Evolutionary conservation across 2,113 vertebrate species (phyloP), one percentile per base, ranked within the genome.

Genomic region (Takifugu flavidus): DNA sequence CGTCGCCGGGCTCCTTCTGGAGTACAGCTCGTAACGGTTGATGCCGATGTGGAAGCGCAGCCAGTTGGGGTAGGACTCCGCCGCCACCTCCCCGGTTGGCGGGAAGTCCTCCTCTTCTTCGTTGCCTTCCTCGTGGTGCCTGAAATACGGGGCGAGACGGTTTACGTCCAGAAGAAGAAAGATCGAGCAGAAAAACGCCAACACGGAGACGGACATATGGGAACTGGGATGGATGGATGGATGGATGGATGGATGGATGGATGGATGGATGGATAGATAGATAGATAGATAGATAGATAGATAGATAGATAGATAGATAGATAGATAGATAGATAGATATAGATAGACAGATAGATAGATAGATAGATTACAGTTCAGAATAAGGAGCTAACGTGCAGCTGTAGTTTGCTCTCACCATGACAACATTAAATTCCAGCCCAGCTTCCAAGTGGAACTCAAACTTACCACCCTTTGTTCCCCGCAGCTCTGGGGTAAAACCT

Each of bases 31-130:
- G 0, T 95, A 95, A 13, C 95, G 95, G 85, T 95, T 99, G 77
- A 99, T 96, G 70, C 95, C 95, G 14, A 96, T 90, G 89, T 99
- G 97, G 89, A 99, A 98, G 67, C 94, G 95, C 60, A 99, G 88
- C 97, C 97, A 99, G 92, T 96, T 98, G 65, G 97, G 97, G 66
- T 98, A 99, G 42, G 94, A 91, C 46, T 98, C 95, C 28, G 91
- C 75, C 0, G 92, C 87, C 4, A 83, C 90, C 74, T 92, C 94
- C 42, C 91, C 92, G 0, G 92, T 94, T 44, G 95, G 94, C 15
- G 90, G 79, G 77, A 92, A 92, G 34, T 91, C 93, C 27, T 92
- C 94, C 7, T 91, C 94, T 5, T 91, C 93, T 15, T 77, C 84
- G 5, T 94, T 91, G 5, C 92, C 93, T 62, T 94, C 93, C 79